Evolutionary conservation across 2,797 vertebrate genomes (phyloP).

Genomic region (Notolepis coatsorum): DNA sequence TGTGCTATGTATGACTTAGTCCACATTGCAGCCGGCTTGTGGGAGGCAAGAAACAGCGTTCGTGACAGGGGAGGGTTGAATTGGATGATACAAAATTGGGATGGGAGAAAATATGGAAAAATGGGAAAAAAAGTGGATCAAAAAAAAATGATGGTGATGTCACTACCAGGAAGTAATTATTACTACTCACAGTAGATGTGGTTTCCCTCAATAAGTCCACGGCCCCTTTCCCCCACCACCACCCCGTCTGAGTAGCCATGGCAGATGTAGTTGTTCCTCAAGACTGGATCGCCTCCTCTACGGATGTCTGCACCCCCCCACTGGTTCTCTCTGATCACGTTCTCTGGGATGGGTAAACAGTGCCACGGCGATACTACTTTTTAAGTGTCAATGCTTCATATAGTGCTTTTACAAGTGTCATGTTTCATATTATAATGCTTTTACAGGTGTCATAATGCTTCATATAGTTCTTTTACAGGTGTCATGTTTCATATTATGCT

Average conservation of each 20-base stretch:
- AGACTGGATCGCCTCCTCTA: constrained; percentile 87
- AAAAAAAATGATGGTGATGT: not conserved
- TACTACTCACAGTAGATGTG: constrained; percentile 87
- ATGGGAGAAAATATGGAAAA: too few relatives aligned
- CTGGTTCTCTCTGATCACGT: constrained; percentile 92
- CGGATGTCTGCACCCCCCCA: constrained; percentile 94
- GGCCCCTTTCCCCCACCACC: constrained; percentile 90
- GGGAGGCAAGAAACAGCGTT: too few relatives aligned
- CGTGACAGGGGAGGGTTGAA: too few relatives aligned
- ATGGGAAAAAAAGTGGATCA: too few relatives aligned
- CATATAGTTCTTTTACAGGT: too few relatives aligned
- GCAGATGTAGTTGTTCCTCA: constrained; percentile 93
- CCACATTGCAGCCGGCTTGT: too few relatives aligned
- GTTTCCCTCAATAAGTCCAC: constrained; percentile 91
- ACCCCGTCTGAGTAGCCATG: constrained; percentile 91
- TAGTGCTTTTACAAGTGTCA: not conserved
- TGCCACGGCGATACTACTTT: not conserved
- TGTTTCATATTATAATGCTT: too few relatives aligned
- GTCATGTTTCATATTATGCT: too few relatives aligned
- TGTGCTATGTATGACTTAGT: too few relatives aligned
- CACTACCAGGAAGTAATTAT: constrained; percentile 26
- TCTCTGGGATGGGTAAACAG: constrained; percentile 76
- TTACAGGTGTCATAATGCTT: too few relatives aligned
- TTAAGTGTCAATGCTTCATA: not conserved
- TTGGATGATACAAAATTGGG: too few relatives aligned